Percentiles rank a stretch among this genome's conserved stretches.
phyloP scores from a whole-genome alignment of 2,797 vertebrate genomes.

The Channallabes apus region DNA sequence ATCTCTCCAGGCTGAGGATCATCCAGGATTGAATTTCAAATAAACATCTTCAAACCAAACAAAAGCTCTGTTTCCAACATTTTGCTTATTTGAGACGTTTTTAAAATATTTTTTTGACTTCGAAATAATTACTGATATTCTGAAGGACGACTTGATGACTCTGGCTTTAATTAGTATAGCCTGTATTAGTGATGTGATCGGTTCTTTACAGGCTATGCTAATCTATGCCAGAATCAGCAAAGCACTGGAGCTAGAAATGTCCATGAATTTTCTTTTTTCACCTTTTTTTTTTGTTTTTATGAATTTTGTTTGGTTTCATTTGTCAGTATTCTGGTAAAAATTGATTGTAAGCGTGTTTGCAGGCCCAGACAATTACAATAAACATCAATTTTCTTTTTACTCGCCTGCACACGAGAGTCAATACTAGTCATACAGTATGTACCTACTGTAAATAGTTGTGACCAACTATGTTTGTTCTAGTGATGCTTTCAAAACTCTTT shows the following conservation, averaged over 20 bases:
- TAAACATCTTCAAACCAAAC: neutral
- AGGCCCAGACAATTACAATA: neutral
- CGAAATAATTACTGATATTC: neutral
- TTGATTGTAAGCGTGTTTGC: neutral
- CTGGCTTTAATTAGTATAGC: conserved; percentile 80
- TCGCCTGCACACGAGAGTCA: no score
- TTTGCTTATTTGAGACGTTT: neutral
- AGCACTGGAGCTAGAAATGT: conserved; percentile 44
- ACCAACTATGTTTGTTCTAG: neutral
- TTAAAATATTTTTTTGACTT: neutral
- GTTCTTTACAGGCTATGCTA: conserved; percentile 90
- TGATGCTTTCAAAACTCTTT: neutral
- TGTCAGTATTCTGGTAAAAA: neutral
- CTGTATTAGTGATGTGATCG: conserved; percentile 75
- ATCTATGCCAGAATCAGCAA: conserved; percentile 84
- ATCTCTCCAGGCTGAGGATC: neutral
- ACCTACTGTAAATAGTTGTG: no score
- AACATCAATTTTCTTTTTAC: neutral
- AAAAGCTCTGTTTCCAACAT: neutral
- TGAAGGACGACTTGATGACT: conserved; percentile 53
- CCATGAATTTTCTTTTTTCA: neutral
- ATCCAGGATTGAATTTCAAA: neutral
- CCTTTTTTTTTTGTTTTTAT: neutral
- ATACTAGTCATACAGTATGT: neutral
- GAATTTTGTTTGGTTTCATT: neutral